phyloP scores from a whole-genome alignment of 2,797 vertebrate genomes.

The Anguilla megastoma region DNA sequence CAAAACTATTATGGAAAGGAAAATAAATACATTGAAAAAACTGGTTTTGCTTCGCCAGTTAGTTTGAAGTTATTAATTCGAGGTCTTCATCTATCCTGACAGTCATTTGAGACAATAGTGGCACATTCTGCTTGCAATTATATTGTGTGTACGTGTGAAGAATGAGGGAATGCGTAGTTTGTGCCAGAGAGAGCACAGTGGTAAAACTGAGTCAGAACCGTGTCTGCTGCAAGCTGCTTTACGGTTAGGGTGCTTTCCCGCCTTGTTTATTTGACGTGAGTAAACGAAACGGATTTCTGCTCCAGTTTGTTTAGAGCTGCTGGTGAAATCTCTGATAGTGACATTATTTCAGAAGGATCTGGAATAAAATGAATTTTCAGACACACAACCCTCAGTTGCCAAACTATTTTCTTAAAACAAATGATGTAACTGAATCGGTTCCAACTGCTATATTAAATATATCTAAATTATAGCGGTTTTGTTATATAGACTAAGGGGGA shows the following conservation, averaged over 20 bases:
- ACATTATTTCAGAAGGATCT: background rate
- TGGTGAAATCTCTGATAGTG: background rate
- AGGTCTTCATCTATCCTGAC: background rate
- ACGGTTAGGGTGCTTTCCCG: background rate
- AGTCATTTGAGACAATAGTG: background rate
- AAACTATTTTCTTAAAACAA: no score
- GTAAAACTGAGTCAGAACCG: background rate
- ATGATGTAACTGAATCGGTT: no score
- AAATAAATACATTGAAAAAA: background rate
- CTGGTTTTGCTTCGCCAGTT: slow-evolving; percentile 4
- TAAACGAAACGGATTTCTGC: background rate
- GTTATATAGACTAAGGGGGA: no score
- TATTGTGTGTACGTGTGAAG: background rate
- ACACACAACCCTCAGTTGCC: no score
- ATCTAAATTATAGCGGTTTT: no score
- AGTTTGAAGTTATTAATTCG: background rate
- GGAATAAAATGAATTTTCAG: background rate
- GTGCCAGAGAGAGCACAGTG: background rate
- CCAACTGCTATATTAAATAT: no score
- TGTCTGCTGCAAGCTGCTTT: background rate
- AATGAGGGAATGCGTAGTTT: background rate
- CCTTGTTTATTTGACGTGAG: background rate
- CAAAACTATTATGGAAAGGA: background rate
- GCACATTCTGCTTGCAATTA: slow-evolving; percentile 11
- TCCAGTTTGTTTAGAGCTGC: background rate